Conservation (phyloP, 1,140 invertebrate species). For the Apolygus lucorum region DNA sequence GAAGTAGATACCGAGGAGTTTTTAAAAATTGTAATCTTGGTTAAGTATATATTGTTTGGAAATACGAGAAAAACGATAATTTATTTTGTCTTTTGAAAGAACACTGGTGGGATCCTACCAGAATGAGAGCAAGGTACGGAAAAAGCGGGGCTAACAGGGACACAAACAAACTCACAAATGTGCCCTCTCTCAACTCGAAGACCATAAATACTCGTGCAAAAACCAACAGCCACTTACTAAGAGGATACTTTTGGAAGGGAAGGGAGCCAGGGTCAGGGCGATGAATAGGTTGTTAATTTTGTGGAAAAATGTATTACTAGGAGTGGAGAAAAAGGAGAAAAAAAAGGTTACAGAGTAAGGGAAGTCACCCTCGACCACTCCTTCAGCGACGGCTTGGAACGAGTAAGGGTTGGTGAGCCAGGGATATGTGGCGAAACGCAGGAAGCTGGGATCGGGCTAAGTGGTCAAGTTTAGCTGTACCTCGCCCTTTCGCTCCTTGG, state of each 20-base stretch:
- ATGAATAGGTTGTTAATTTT: neutral
- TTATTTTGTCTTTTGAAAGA: no score
- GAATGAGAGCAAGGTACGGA: no score
- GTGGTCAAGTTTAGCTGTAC: neutral
- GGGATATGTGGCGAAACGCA: no score
- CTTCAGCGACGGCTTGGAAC: no score
- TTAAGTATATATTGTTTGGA: no score
- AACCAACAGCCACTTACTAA: neutral
- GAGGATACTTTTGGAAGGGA: neutral
- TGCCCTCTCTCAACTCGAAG: neutral
- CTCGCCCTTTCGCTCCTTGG: neutral
- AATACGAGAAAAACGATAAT: no score
- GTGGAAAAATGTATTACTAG: neutral
- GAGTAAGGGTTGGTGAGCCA: no score
- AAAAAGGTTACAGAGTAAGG: neutral
- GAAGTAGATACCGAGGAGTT: no score
- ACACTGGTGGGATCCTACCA: no score
- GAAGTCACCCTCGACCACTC: neutral
- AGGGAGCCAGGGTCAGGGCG: neutral
- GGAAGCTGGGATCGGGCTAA: neutral
- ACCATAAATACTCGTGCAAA: neutral
- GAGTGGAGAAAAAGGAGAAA: neutral
- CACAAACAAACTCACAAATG: neutral
- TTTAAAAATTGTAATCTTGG: no score
- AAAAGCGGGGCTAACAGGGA: neutral